Percentiles rank a stretch among this genome's conserved stretches.
Evolutionary conservation across 2,797 vertebrate genomes (phyloP).

Genomic region (Picus viridis): DNA sequence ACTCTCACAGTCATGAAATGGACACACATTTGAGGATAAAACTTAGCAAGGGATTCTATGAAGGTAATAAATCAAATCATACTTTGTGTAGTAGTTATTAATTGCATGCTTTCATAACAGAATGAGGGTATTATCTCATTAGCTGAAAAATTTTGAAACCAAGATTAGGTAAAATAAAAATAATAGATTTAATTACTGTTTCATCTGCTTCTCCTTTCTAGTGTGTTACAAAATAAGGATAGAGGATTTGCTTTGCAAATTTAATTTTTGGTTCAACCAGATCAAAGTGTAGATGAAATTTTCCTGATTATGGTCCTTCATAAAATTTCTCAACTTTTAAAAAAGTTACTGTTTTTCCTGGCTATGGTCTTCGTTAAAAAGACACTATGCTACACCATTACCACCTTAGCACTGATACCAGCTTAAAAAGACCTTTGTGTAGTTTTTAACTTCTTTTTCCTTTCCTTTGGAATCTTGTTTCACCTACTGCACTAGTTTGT

Average conservation of each 20-base stretch:
- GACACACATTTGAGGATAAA: not conserved
- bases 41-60: not conserved
- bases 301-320: rapidly evolving
- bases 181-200: not conserved
- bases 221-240: not conserved
- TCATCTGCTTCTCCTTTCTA: not conserved
- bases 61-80: not conserved
- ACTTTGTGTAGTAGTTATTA: not conserved
- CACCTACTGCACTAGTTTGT: not conserved
- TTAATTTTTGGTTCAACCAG: not conserved
- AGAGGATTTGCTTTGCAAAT: not conserved
- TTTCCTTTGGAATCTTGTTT: not conserved
- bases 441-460: not conserved
- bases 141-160: not conserved
- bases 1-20: not conserved
- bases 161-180: not conserved
- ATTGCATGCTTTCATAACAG: not conserved
- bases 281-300: not conserved
- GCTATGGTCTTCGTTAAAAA: not conserved
- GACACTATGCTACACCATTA: not conserved
- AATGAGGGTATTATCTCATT: not conserved
- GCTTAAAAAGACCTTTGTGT: not conserved
- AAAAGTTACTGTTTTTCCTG: not conserved
- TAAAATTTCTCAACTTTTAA: not conserved
- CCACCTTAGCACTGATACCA: not conserved